phyloP scores from a whole-genome alignment of 2,797 vertebrate species.

The Phrynocephalus guinanensis region DNA sequence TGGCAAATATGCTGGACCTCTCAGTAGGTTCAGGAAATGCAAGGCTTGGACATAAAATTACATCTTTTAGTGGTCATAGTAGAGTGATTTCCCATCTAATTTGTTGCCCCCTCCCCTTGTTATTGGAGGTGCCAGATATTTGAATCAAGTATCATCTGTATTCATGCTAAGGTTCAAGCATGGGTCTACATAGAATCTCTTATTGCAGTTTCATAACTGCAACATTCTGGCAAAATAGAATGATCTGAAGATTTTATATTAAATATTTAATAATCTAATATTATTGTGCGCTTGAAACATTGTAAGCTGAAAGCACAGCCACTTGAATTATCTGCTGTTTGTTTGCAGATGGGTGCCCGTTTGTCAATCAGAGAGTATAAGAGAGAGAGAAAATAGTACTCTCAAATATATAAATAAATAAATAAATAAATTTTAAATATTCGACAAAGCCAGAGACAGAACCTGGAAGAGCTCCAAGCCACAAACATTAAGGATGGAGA shows the following conservation, averaged over 20 bases:
- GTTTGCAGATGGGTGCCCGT: constrained; percentile 89
- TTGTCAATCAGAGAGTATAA: constrained; percentile 88
- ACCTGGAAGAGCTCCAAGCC: constrained; percentile 91
- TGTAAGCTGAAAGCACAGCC: constrained; percentile 34
- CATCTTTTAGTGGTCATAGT: not conserved
- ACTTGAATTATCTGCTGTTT: constrained; percentile 84
- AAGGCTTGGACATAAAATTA: too few species aligned
- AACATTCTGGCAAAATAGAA: constrained; percentile 15
- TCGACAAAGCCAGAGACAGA: constrained; percentile 84
- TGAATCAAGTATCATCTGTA: too few species aligned
- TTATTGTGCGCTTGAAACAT: constrained; percentile 16
- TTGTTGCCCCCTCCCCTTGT: too few species aligned
- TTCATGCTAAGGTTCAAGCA: not conserved
- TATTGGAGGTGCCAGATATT: not conserved
- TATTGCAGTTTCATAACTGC: not conserved
- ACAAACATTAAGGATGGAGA: constrained; percentile 81
- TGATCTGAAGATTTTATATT: too few species aligned
- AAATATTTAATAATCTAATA: not conserved
- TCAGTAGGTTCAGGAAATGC: too few species aligned
- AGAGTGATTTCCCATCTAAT: not conserved
- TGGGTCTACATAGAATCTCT: not conserved
- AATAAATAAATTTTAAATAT: constrained; percentile 77
- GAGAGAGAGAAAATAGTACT: constrained; percentile 83
- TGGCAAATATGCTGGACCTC: too few species aligned
- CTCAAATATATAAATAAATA: constrained; percentile 68